Evolutionary conservation across 1,140 invertebrate species (phyloP).

Genomic region (Eriosoma lanigerum): DNA sequence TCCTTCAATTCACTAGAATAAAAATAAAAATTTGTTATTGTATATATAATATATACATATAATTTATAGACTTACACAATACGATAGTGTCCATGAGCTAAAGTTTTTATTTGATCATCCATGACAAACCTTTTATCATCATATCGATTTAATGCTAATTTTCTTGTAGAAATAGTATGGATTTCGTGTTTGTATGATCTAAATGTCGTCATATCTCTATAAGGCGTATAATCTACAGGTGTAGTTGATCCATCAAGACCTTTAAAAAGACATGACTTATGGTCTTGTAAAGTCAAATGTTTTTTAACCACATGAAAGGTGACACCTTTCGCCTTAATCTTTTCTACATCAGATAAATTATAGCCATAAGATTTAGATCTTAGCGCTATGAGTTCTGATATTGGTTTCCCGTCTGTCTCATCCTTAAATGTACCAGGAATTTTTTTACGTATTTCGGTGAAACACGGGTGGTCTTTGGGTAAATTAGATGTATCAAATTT

Average conservation of each 20-base stretch:
- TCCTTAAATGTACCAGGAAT: background rate
- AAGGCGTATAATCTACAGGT: background rate
- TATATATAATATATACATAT: too few relatives aligned
- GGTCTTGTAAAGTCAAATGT: too few relatives aligned
- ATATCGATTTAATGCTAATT: constrained; percentile 2
- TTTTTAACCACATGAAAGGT: too few relatives aligned
- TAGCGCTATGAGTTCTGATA: background rate
- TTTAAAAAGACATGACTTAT: too few relatives aligned
- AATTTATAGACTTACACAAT: background rate
- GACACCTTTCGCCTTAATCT: too few relatives aligned
- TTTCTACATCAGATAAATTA: background rate
- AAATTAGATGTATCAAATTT: background rate
- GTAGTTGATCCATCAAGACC: too few relatives aligned
- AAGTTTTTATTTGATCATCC: background rate
- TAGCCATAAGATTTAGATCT: background rate
- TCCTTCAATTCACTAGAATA: too few relatives aligned
- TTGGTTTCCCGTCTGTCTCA: background rate
- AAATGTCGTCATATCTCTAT: background rate
- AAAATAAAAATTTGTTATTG: too few relatives aligned
- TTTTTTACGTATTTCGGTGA: background rate
- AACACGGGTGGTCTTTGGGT: background rate
- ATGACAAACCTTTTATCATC: background rate
- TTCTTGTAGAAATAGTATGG: background rate
- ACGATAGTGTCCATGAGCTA: background rate
- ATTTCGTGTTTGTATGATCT: background rate